A percentile compares a stretch with the other conserved stretches of the same genome.
Evolutionary conservation across 1,140 invertebrate species (phyloP).

Genomic region (Drosophila nigromelanica): DNA sequence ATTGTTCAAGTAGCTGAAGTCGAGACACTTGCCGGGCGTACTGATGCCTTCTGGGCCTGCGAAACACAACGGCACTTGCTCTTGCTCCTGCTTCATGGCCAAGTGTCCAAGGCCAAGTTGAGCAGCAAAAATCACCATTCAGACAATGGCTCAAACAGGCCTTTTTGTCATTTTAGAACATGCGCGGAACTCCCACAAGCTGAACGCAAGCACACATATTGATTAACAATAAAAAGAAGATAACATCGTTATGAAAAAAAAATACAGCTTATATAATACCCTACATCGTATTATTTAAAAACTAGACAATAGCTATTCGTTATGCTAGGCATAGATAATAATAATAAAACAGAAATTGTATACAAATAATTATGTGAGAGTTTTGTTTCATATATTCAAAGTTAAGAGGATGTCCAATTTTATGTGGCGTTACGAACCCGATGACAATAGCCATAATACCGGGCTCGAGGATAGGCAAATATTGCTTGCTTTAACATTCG

Average conservation of each 20-base stretch:
- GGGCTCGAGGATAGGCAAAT: slow-evolving; percentile 43
- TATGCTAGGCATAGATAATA: slow-evolving; percentile 3
- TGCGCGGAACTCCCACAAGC: slow-evolving; percentile 22
- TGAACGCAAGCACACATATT: not conserved
- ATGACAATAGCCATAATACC: slow-evolving; percentile 25
- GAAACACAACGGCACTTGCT: slow-evolving; percentile 36
- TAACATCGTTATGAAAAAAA: not conserved
- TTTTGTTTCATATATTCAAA: slow-evolving; percentile 6
- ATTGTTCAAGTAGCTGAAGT: slow-evolving; percentile 66
- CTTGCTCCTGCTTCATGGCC: slow-evolving; percentile 63
- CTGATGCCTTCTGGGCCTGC: slow-evolving; percentile 38
- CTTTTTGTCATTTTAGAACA: slow-evolving; percentile 38
- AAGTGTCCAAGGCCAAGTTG: slow-evolving; percentile 56
- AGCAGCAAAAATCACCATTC: not conserved
- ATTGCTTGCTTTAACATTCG: slow-evolving; percentile 32
- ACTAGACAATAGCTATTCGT: slow-evolving; percentile 1
- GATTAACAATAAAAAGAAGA: slow-evolving; percentile 12
- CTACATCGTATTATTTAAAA: not conserved
- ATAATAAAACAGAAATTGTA: not conserved
- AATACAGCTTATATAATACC: slow-evolving; percentile 7
- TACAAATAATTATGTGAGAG: slow-evolving; percentile 14
- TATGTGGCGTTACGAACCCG: slow-evolving; percentile 27
- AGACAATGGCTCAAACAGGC: slow-evolving; percentile 10
- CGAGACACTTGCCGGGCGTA: slow-evolving; percentile 29
- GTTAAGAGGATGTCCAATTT: slow-evolving; percentile 39